These are phyloP conservation scores for Aethes cnicana DNA, from an alignment of 2,888 invertebrate genomes.

Conservation along the genomic window DNA sequence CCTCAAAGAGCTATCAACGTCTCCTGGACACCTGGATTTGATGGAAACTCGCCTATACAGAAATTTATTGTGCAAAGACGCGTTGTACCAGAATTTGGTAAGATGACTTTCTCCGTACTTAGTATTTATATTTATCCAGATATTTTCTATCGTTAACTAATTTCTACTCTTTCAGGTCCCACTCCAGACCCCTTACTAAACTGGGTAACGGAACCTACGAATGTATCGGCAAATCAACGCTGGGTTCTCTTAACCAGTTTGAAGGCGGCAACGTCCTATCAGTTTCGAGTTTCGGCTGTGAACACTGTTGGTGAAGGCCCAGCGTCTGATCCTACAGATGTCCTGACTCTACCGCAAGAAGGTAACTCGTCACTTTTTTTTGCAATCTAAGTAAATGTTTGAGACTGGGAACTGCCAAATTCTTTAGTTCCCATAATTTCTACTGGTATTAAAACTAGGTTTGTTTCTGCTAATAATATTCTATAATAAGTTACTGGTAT, in stretches of 20 bases:
- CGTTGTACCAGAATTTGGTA: constrained; percentile 93
- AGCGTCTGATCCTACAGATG: constrained; percentile 93
- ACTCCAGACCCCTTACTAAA: constrained; percentile 92
- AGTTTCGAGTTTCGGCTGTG: constrained; percentile 97
- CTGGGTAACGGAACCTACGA: constrained; percentile 94
- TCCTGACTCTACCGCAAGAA: constrained; percentile 97
- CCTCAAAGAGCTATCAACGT: constrained; percentile 92
- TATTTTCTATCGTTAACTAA: neutral
- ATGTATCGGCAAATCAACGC: constrained; percentile 90
- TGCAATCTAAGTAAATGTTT: too few relatives aligned
- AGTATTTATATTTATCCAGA: neutral
- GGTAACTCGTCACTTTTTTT: constrained; percentile 85
- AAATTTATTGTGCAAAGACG: constrained; percentile 96
- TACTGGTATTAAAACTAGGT: too few relatives aligned
- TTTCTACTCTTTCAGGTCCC: constrained; percentile 77
- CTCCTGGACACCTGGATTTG: constrained; percentile 97
- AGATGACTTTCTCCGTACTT: constrained; percentile 43
- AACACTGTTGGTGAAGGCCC: constrained; percentile 98
- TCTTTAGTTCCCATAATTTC: too few relatives aligned
- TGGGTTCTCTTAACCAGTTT: constrained; percentile 92
- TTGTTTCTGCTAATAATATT: too few relatives aligned
- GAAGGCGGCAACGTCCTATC: constrained; percentile 97
- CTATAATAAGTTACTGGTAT: too few relatives aligned
- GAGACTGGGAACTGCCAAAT: too few relatives aligned
- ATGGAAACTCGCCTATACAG: constrained; percentile 97